phyloP scores from a whole-genome alignment of 2,113 vertebrate species.

The Dendropsophus ebraccatus region DNA sequence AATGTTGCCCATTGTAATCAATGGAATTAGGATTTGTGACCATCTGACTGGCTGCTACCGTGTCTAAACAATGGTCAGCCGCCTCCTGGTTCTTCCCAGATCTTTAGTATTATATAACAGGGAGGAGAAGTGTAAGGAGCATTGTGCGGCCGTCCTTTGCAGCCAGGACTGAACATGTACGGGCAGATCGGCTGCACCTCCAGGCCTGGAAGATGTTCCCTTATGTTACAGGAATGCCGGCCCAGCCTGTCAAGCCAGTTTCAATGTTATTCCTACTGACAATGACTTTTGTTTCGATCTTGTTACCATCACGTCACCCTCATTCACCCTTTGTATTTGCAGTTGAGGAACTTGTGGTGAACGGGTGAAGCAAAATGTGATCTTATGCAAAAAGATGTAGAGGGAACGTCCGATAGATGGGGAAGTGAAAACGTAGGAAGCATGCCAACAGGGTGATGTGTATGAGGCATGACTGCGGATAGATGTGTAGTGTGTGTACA shows the following conservation, averaged over 20 bases:
- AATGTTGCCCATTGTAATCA: too few species aligned
- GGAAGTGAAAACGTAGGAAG: not conserved
- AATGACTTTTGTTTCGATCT: not conserved
- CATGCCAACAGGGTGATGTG: not conserved
- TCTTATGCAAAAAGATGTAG: not conserved
- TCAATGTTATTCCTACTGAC: not conserved
- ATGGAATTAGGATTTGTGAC: too few species aligned
- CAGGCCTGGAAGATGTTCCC: not conserved
- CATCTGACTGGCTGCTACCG: too few species aligned
- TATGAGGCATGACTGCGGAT: not conserved
- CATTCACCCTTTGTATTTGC: not conserved
- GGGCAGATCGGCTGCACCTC: not conserved
- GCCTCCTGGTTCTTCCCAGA: not conserved
- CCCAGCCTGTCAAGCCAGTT: not conserved
- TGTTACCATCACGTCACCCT: not conserved
- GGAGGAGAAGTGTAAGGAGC: not conserved
- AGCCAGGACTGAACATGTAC: not conserved
- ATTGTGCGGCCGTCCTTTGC: not conserved
- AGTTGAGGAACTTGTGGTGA: not conserved
- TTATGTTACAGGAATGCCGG: not conserved
- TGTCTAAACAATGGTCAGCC: not conserved
- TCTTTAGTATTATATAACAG: not conserved
- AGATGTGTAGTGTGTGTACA: too few species aligned
- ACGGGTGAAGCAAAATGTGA: not conserved
- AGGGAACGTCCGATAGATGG: not conserved